Evolutionary conservation across 92 coral and sea anemone species (phyloP).

Genomic region (Zoanthus solanderi): DNA sequence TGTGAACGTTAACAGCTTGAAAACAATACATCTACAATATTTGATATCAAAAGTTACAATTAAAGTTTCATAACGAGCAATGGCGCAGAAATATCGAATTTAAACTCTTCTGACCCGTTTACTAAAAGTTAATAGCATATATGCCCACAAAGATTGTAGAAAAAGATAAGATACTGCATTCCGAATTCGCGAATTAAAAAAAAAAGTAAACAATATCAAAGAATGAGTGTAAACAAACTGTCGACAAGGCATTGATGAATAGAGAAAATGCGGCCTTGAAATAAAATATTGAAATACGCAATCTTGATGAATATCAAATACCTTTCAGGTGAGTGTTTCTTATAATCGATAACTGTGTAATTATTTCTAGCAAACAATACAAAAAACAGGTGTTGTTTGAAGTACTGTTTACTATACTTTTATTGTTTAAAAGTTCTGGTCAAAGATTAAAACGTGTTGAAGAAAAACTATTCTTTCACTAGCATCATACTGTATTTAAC

Average conservation of each 20-base stretch:
- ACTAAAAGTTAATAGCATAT: not conserved
- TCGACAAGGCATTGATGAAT: conserved; percentile 29
- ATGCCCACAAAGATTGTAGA: not conserved
- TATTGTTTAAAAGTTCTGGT: conserved; percentile 14
- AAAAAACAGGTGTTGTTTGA: conserved; percentile 38
- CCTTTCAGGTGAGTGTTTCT: conserved; percentile 18
- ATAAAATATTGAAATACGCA: conserved; percentile 19
- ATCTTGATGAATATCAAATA: conserved; percentile 24
- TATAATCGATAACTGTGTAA: conserved; percentile 23
- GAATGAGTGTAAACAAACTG: conserved; percentile 7
- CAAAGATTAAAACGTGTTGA: not conserved
- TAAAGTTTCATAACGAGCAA: not conserved
- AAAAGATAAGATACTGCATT: not conserved
- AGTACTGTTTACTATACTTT: not conserved
- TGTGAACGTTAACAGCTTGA: not conserved
- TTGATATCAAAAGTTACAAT: not conserved
- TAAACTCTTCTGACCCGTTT: not conserved
- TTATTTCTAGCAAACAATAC: conserved; percentile 25
- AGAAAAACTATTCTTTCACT: not conserved
- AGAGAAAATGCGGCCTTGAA: not conserved
- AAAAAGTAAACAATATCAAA: not conserved
- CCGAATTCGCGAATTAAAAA: not conserved
- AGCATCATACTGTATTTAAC: too few species aligned
- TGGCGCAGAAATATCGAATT: not conserved
- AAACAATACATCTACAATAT: not conserved